Base-by-base conservation (phyloP, 2,888 invertebrate species). In the Aricia artaxerxes region DNA sequence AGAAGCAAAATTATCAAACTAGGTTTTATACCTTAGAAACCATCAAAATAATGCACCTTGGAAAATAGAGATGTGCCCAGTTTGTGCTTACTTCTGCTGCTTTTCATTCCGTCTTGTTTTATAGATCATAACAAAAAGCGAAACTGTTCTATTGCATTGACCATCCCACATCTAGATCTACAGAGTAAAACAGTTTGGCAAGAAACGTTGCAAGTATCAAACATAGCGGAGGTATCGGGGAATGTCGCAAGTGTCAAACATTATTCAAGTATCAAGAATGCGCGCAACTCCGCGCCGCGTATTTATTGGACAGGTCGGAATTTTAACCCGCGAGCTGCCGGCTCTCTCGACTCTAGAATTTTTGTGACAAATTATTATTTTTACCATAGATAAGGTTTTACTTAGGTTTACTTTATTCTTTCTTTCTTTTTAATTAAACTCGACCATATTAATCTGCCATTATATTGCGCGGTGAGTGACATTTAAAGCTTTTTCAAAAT, bases 221-320 rank as follows among this genome's bases (percentile, higher is more conserved):
- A 69, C 35, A 69, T 69, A 69, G 69, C 69, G 35, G 69, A 69
- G 69, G 35, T 38, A 69, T 69, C 69, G 69, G 13, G 35, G 35
- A 69, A 69, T 69, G 69, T 69, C 1, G 69, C 69, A 13, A 69
- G 69, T 69, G 69, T 69, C 69, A 69, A 69, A 69, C 69, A 69
- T 69, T 69, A 69, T 69, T 69, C 69, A 69, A 69, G 69, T 38
- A 38, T 69, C 69, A 69, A 69, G 69, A 69, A 69, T 69, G 69
- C 16, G 69, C 69, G 69, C 69, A 35, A 69, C 69, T 69, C 69
- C 35, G 69, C 69, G 69, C 69, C 35, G 69, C 69, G 69, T 38
- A 38, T 69, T 69, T 69, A 69, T 69, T 69, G 69, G 35, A 69
- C 69, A 69, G 69, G 35, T 35, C 69, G 69, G 69, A 69, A 69